Evolutionary conservation across 2,888 invertebrate species (phyloP), one percentile per base, ranked within the genome.

Genomic region (Latheticus oryzae): DNA sequence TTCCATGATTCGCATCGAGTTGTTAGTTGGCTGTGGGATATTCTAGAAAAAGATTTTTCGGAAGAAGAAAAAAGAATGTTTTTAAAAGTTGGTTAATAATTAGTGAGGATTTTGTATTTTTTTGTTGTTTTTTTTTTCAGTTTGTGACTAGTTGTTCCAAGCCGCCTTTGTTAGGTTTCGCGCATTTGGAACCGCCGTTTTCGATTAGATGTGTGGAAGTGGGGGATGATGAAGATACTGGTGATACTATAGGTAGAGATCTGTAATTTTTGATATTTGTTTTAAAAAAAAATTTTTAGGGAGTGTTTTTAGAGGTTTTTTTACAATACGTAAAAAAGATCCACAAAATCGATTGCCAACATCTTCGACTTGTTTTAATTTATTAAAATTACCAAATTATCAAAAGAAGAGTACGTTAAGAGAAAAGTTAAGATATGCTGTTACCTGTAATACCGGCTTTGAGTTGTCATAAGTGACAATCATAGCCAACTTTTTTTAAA

Each of bases 161-260:
- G 73, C 95, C 97, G 1, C 98, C 98, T 1, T 84, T 98, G 26
- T 83, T 98, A 8, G 98, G 98, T 1, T 98, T 98, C 77, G 93
- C 95, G 0, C 93, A 97, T 75, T 83, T 98, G 61, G 97, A 97
- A 76, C 98, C 98, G 1, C 96, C 96, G 0, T 98, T 98, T 81
- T 97, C 97, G 0, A 97, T 98, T 72, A 88, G 99, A 50, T 99
- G 99, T 79, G 97, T 99, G 1, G 99, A 99, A 83, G 98, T 98
- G 13, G 94, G 96, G 1, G 99, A 99, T 74, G 99, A 99, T 74
- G 94, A 95, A 77, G 95, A 95, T 70, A 93, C 92, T 0, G 94
- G 94, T 0, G 91, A 91, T 66, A 91, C 91, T 3, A 89, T 91
- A 65, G 90, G 90, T 89, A 78, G n/a, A n/a, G n/a, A n/a, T n/a